Evolutionary conservation across 37 sponge, comb jelly and placozoan species (phyloP).

Genomic region (Chondrosia reniformis): DNA sequence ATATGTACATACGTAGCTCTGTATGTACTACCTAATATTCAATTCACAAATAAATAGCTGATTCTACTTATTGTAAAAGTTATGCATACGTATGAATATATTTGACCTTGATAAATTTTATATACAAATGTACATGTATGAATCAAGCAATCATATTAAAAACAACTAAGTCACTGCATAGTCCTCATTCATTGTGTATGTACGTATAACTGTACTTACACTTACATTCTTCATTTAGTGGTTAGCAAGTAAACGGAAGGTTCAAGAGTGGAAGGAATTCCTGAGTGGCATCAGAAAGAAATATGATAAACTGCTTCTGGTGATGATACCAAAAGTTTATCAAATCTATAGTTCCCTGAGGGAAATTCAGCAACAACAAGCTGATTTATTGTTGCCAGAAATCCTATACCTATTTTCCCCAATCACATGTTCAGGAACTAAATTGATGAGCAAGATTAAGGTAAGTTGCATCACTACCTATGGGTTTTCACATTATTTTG

Average conservation of each 20-base stretch:
- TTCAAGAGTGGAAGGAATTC: slow-evolving; percentile 46
- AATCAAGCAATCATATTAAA: no score
- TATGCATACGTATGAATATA: neutral
- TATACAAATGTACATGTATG: neutral
- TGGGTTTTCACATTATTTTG: neutral
- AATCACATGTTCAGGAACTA: no score
- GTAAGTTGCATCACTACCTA: no score
- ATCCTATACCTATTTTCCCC: neutral
- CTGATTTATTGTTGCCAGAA: neutral
- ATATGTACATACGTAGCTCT: neutral
- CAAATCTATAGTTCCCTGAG: slow-evolving; percentile 25
- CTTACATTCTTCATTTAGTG: no score
- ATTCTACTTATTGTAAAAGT: neutral
- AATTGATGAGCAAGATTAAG: no score
- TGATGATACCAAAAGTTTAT: slow-evolving; percentile 57
- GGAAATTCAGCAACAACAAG: neutral
- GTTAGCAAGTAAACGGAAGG: no score
- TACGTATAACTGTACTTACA: no score
- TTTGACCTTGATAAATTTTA: neutral
- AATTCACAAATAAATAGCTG: neutral
- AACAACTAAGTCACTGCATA: no score
- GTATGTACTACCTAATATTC: neutral
- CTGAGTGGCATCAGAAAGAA: slow-evolving; percentile 36
- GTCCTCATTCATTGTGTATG: no score
- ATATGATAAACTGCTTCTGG: slow-evolving; percentile 59